Percentiles rank a stretch among this genome's conserved stretches.
Evolutionary conservation across 2,888 invertebrate species (phyloP).

Genomic region (Azorinus chamasolen): DNA sequence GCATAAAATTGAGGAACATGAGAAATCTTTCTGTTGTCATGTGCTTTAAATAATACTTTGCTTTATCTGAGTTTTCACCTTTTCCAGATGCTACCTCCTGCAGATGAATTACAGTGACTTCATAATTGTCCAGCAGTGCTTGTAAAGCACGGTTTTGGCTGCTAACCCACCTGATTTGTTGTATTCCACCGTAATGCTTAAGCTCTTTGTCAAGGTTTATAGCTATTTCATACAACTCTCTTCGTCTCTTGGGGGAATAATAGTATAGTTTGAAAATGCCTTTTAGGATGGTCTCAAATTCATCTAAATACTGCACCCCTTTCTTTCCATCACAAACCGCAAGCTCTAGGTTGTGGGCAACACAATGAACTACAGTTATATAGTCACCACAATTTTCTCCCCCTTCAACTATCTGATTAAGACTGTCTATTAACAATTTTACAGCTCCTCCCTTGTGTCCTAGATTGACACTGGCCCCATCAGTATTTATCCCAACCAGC

Average conservation of each 20-base stretch:
- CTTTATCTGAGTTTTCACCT: too few species aligned
- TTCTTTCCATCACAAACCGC: too few species aligned
- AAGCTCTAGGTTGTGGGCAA: too few species aligned
- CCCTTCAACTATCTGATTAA: slow-evolving; percentile 15
- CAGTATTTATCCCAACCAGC: slow-evolving; percentile 39
- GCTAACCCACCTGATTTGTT: slow-evolving; percentile 37
- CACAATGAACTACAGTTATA: too few species aligned
- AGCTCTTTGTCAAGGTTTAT: slow-evolving; percentile 34
- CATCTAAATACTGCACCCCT: too few species aligned
- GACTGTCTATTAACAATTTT: slow-evolving; percentile 29
- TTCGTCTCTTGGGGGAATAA: slow-evolving; percentile 43
- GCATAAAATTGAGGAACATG: slow-evolving; percentile 19
- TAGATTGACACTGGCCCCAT: slow-evolving; percentile 46
- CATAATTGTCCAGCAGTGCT: slow-evolving; percentile 39
- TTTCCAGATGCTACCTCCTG: slow-evolving; percentile 28
- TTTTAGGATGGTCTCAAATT: slow-evolving; percentile 31
- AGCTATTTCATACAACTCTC: slow-evolving; percentile 46
- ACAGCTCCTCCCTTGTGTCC: too few species aligned
- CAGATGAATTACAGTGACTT: slow-evolving; percentile 37
- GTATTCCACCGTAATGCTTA: slow-evolving; percentile 34
- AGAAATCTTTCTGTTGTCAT: slow-evolving; percentile 23
- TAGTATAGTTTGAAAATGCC: slow-evolving; percentile 42
- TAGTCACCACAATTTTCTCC: slow-evolving; percentile 16
- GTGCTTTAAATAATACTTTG: slow-evolving; percentile 8
- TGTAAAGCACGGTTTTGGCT: slow-evolving; percentile 47